Conservation (phyloP, 2,113 vertebrate genomes). For the Oreocharis arfaki region DNA sequence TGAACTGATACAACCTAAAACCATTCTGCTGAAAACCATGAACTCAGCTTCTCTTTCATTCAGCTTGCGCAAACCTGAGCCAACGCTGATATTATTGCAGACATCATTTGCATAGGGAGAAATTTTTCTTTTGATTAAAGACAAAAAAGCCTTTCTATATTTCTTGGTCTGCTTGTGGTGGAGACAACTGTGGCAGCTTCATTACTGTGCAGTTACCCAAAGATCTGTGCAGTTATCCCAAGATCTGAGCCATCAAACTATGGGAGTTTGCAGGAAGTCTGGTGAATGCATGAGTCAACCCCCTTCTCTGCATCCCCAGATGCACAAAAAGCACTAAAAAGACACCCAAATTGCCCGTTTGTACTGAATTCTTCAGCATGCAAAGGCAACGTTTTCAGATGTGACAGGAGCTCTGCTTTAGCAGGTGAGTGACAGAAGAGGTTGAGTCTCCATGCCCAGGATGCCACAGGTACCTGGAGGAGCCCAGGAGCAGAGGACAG, state of each 20-base stretch:
- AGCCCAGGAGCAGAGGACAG: background rate
- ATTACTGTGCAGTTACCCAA: background rate
- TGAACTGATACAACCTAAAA: background rate
- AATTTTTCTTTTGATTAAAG: conserved; percentile 35
- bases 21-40: background rate
- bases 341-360: background rate
- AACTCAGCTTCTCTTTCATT: conserved; percentile 8
- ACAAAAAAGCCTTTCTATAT: background rate
- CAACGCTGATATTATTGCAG: conserved; percentile 21
- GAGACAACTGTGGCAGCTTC: background rate
- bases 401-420: background rate
- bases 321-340: background rate
- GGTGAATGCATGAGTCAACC: background rate
- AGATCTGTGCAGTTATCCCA: background rate
- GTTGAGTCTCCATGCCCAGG: background rate
- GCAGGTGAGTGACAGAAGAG: background rate
- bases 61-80: conserved; percentile 31
- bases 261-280: background rate
- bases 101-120: conserved; percentile 49
- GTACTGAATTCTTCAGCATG: background rate
- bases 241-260: background rate
- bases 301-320: background rate
- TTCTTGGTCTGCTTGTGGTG: background rate
- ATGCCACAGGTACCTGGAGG: background rate
- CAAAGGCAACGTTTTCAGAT: background rate